Base-by-base conservation (phyloP, 2,113 vertebrate species). In the Leuciscus idus region DNA sequence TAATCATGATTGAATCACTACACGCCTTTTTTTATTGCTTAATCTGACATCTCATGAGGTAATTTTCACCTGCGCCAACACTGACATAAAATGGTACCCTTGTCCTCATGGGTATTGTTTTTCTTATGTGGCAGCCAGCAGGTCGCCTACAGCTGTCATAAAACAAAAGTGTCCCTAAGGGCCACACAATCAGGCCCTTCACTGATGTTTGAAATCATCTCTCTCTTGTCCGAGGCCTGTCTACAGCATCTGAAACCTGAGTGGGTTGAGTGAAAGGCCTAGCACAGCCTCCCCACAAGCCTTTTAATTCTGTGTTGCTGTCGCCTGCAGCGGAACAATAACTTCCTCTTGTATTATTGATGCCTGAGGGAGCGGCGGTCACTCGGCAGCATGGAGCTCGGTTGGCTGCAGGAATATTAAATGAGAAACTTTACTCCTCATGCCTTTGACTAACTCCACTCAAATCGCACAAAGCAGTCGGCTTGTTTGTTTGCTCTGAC, bases 281-380 rank as follows among this genome's bases (percentile, higher is more conserved):
- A 77, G 88, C 85, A 36, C 89, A 81, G 87, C 39, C 83, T 90
- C 87, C 87, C 87, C 90, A 81, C 77, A 73, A 85, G 85, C 78
- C 91, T 88, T 91, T 93, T 88, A 91, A 88, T 93, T 90, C 92
- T 92, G 90, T 89, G 90, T 94, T 90, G 92, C 92, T 91, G 90
- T 90, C 90, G 89, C 91, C 88, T 90, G 90, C 91, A 89, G 89
- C 78, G 87, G 92, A 93, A 96, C 94, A 96, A 96, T 95, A 95
- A 95, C 93, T 92, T 95, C 93, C 94, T 95, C 93, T 93, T 96
- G 91, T 95, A 96, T 96, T 95, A 96, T 96, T 95, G 92, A 96
- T 95, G 92, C 90, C 36, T 28, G 66, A 33, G 92, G 93, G 93
- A 95, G 93, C 93, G 92, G 93, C 91, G 70, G 94, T 95, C 95